These are phyloP conservation scores for Elymnias hypermnestra DNA, from an alignment of 1,140 invertebrate species.

Conservation along the genomic window DNA sequence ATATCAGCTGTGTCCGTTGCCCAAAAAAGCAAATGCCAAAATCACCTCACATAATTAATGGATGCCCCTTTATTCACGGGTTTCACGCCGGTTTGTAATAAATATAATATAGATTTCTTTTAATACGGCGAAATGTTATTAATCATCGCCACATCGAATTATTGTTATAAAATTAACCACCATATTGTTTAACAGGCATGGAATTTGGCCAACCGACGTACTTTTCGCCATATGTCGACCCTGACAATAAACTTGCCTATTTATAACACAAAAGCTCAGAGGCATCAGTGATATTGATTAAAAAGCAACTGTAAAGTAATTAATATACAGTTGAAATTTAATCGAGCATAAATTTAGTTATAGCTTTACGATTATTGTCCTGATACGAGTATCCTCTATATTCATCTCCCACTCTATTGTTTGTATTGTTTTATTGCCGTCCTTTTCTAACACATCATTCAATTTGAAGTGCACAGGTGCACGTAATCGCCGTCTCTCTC, in stretches of 20 bases:
- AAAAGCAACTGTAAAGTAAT: slow-evolving; percentile 17
- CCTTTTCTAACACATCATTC: slow-evolving; percentile 49
- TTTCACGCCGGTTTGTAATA: no score
- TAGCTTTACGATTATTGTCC: slow-evolving; percentile 11
- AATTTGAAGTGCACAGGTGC: slow-evolving; percentile 65
- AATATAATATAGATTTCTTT: no score
- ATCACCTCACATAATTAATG: no score
- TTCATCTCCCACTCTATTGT: slow-evolving; percentile 43
- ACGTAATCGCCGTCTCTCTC: slow-evolving; percentile 44
- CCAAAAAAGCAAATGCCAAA: no score
- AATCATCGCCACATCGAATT: slow-evolving; percentile 3
- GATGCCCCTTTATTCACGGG: no score
- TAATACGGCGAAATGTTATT: neutral
- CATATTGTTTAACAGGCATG: slow-evolving; percentile 28
- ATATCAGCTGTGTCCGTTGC: no score
- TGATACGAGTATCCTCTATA: slow-evolving; percentile 20
- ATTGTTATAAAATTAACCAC: slow-evolving; percentile 7
- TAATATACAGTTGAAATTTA: slow-evolving; percentile 15
- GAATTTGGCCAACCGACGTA: slow-evolving; percentile 48
- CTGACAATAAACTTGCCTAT: slow-evolving; percentile 51
- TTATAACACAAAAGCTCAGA: slow-evolving; percentile 6
- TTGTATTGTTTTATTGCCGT: slow-evolving; percentile 56
- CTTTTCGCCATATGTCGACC: slow-evolving; percentile 68
- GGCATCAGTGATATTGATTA: neutral
- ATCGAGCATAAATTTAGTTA: slow-evolving; percentile 14